Conservation (phyloP, 2,113 vertebrate species). For the Tympanuchus pallidicinctus region DNA sequence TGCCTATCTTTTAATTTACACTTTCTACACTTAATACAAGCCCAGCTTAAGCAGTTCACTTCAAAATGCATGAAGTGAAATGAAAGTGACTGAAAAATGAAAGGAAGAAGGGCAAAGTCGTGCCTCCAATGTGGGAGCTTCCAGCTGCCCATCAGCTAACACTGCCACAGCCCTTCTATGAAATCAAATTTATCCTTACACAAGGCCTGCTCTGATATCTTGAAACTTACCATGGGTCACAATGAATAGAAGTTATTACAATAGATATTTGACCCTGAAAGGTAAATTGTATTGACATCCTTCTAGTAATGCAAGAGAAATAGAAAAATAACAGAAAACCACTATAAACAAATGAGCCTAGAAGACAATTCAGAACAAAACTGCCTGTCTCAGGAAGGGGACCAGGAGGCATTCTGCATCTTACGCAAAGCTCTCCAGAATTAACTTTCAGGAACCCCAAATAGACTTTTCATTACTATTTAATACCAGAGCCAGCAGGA, state of each 20-base stretch:
- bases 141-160: not conserved
- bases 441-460: not conserved
- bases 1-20: not conserved
- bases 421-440: not conserved
- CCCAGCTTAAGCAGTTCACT: not conserved
- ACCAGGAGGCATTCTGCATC: not conserved
- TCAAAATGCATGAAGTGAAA: not conserved
- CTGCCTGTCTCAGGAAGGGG: not conserved
- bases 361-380: not conserved
- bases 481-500: not conserved
- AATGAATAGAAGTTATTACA: not conserved
- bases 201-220: not conserved
- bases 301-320: not conserved
- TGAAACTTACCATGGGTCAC: not conserved
- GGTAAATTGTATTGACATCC: not conserved
- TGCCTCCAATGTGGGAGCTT: not conserved
- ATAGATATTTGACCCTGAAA: not conserved
- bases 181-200: not conserved
- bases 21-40: not conserved
- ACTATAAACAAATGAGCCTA: not conserved
- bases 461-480: not conserved
- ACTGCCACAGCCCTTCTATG: fast-evolving
- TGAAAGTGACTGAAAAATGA: not conserved
- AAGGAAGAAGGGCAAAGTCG: not conserved
- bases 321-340: not conserved